phyloP scores from a whole-genome alignment of 2,113 vertebrate species.

The Perca flavescens region DNA sequence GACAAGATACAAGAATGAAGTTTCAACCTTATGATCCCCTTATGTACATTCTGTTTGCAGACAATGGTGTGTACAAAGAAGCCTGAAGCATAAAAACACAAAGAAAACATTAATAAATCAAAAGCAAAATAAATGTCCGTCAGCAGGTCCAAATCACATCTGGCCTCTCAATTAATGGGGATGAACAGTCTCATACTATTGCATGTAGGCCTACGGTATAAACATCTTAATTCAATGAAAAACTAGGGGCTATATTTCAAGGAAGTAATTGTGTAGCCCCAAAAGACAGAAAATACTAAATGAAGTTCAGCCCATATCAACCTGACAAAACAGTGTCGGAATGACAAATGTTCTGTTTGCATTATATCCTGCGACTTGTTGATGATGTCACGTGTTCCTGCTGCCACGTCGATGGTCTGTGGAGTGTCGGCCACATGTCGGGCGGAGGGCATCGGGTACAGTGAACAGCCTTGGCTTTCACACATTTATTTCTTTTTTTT shows the following conservation, averaged over 20 bases:
- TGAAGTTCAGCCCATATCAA: conserved; percentile 41
- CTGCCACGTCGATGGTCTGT: conserved; percentile 53
- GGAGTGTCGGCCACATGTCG: conserved; percentile 29
- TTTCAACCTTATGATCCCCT: background rate
- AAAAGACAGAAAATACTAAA: conserved; percentile 41
- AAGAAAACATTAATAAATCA: conserved; percentile 8
- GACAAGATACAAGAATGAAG: background rate
- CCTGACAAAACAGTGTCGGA: conserved; percentile 65
- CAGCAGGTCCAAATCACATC: conserved; percentile 17
- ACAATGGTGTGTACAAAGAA: conserved; percentile 5
- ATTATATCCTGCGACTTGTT: conserved; percentile 32
- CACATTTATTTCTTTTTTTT: conserved; percentile 50
- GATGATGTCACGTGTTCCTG: conserved; percentile 54
- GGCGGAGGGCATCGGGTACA: background rate
- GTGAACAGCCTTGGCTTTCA: conserved; percentile 22
- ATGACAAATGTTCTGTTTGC: conserved; percentile 64
- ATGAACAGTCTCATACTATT: background rate
- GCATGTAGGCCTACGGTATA: background rate
- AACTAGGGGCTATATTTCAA: conserved; percentile 11
- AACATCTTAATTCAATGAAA: conserved; percentile 26
- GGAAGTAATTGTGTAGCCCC: background rate
- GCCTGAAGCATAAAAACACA: background rate
- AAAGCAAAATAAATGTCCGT: background rate
- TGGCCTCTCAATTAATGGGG: conserved; percentile 11
- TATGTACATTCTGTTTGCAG: background rate